Base-by-base conservation (phyloP, 2,113 vertebrate species). In the Mus pahari region DNA sequence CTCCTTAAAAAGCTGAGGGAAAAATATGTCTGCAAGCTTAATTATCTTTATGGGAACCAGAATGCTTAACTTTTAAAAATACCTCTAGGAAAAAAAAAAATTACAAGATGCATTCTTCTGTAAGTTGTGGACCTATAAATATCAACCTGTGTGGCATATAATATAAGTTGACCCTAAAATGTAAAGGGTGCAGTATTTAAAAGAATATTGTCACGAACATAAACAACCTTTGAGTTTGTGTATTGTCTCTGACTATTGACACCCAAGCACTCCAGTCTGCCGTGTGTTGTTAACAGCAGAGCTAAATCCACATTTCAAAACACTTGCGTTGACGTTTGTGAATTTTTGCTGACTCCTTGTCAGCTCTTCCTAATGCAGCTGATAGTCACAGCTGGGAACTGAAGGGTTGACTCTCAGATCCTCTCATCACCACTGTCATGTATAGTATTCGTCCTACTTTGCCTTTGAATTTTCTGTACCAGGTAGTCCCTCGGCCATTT, bases 291-390 rank as follows among this genome's bases (percentile, higher is more conserved):
- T 68, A 92, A 94, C 48, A 12, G 28, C n/a, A 90, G 36, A 86
- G 28, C 9, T 22, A 91, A 94, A 91, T 77, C 17, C 53, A 73
- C 45, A 91, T 93, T 70, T 78, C 83, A 36, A 95, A 93, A 78
- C 73, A 58, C 12, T 75, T 81, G 11, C 16, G 31, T 19, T 77
- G 58, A 86, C 70, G 66, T 70, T 91, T 89, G 66, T 86, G 50
- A 91, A 50, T 62, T 84, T 89, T 92, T 94, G 53, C 58, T 82
- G 36, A 81, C 75, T 94, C 71, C 71, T 58, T 92, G 42, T 92
- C 71, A 88, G 55, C 74, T 78, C 14, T 68, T 75, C 28, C 62
- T 75, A 75, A 70, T 19, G 12, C 88, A 20, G 22, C 26, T 77
- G 60, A 77, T 33, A 78, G 17, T 48, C 94, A 66, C 68, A 64